These are phyloP conservation scores for Acanthosepion esculentum DNA, from an alignment of 2,888 invertebrate species.

Conservation along the genomic window DNA sequence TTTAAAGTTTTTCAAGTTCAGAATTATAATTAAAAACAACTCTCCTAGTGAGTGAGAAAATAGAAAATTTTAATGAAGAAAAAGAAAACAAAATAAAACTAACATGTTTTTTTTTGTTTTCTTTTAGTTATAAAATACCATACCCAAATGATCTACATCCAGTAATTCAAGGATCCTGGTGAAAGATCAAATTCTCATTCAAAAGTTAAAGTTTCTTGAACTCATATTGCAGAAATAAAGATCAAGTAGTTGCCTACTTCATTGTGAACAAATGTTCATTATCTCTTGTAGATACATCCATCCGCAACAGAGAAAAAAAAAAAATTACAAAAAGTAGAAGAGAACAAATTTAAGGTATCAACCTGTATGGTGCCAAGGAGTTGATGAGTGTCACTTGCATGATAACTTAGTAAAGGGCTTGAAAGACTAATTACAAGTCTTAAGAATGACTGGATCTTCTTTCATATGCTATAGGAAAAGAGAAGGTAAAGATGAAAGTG, in stretches of 20 bases:
- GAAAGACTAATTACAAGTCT: conserved; percentile 12
- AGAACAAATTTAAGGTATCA: background rate
- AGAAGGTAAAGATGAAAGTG: background rate
- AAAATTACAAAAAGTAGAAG: background rate
- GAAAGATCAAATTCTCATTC: background rate
- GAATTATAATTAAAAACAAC: conserved; percentile 5
- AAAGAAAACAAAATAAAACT: background rate
- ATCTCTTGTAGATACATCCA: too few species aligned
- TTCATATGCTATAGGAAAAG: background rate
- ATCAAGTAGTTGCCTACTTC: background rate
- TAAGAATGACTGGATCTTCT: background rate
- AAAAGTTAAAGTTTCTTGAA: conserved; percentile 1
- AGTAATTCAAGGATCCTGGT: background rate
- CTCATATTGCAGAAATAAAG: background rate
- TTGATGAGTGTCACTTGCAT: background rate
- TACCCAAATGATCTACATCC: conserved; percentile 18
- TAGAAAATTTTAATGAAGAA: background rate
- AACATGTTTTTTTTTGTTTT: background rate
- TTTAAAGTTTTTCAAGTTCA: background rate
- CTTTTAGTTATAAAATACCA: background rate
- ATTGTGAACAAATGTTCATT: background rate
- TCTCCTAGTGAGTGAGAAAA: background rate
- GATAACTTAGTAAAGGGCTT: background rate
- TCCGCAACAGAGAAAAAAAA: background rate
- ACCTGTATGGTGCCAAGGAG: background rate